Conservation (phyloP, 2,113 vertebrate species). For the Cephalopterus ornatus region DNA sequence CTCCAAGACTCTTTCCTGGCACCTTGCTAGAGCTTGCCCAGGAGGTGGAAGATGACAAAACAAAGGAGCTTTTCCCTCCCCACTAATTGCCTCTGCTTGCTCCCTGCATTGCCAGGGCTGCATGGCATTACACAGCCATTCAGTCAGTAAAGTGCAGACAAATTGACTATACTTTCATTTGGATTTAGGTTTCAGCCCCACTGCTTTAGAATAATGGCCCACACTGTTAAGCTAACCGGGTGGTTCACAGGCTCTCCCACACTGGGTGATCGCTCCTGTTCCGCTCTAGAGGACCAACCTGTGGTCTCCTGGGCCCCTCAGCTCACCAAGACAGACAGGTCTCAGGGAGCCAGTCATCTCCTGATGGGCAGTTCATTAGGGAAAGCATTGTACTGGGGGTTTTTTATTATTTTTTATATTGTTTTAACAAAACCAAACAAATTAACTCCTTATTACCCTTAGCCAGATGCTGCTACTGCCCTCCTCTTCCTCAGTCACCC, state of each 20-base stretch:
- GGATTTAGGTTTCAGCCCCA: conserved; percentile 70
- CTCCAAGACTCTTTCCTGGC: neutral
- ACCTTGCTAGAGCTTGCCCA: neutral
- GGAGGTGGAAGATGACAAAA: neutral
- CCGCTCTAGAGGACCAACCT: conserved; percentile 6
- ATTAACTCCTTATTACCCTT: neutral
- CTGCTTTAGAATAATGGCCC: conserved; percentile 75
- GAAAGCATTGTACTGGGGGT: neutral
- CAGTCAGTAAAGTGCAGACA: conserved; percentile 72
- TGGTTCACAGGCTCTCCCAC: conserved; percentile 62
- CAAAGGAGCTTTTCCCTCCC: neutral
- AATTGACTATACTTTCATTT: conserved; percentile 64
- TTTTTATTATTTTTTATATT: neutral
- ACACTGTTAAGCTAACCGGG: conserved; percentile 53
- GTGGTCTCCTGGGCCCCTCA: conserved; percentile 50
- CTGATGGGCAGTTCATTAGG: conserved; percentile 54
- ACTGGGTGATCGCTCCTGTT: neutral
- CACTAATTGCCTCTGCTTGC: neutral
- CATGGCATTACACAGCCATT: conserved; percentile 64
- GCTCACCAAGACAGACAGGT: neutral
- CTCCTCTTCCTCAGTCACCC: neutral
- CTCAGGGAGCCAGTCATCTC: conserved; percentile 8
- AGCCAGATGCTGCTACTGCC: neutral
- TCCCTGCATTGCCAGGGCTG: neutral
- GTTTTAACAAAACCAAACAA: neutral